phyloP scores from a whole-genome alignment of 2,888 invertebrate genomes.

The Chloroclystis v-ata region DNA sequence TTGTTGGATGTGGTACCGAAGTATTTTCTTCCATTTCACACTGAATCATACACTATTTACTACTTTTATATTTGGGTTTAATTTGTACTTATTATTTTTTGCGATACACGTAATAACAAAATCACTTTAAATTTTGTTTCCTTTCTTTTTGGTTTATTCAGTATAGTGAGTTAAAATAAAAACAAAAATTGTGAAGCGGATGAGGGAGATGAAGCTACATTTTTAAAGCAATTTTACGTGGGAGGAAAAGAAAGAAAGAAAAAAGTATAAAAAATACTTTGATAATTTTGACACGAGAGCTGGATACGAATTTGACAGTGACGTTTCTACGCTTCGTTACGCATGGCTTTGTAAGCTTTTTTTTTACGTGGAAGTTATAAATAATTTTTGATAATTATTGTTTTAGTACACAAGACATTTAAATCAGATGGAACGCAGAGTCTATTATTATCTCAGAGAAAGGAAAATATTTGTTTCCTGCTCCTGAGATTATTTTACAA shows the following conservation, averaged over 20 bases:
- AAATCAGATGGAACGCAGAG: too few relatives aligned
- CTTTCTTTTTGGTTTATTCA: background rate
- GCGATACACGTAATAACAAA: background rate
- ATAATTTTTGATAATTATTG: too few relatives aligned
- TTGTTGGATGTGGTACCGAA: too few relatives aligned
- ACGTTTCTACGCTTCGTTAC: background rate
- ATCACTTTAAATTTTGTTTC: background rate
- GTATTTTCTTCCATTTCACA: background rate
- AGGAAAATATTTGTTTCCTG: too few relatives aligned
- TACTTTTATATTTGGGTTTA: too few relatives aligned
- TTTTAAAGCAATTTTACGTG: background rate
- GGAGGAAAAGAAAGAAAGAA: background rate
- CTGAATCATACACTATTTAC: too few relatives aligned
- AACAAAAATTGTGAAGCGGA: background rate
- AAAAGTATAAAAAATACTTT: background rate
- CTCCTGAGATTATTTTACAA: too few relatives aligned
- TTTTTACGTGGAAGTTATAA: too few relatives aligned
- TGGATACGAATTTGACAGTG: background rate
- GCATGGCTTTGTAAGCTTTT: too few relatives aligned
- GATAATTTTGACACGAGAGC: background rate
- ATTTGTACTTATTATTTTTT: too few relatives aligned
- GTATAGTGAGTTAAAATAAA: background rate
- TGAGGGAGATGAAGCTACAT: slow-evolving; percentile 3
- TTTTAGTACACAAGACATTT: too few relatives aligned
- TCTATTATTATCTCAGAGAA: too few relatives aligned